These are phyloP conservation scores for Brachyptera putata DNA, from an alignment of 2,888 invertebrate species.

Conservation along the genomic window DNA sequence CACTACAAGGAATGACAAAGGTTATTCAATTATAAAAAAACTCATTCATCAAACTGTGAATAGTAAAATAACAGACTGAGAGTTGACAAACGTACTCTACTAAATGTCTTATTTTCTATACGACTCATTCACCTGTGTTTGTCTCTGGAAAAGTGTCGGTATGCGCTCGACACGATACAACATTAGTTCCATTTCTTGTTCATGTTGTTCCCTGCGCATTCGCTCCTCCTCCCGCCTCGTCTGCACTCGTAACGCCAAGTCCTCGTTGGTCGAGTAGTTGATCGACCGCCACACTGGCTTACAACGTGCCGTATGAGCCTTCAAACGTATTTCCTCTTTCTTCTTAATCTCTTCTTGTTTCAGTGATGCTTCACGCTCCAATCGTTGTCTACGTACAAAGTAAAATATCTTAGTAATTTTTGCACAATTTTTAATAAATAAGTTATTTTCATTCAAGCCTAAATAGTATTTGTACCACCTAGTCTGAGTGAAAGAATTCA, in stretches of 20 bases:
- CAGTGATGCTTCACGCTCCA: constrained; percentile 59
- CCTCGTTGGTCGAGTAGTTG: constrained; percentile 61
- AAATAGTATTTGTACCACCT: too few species aligned
- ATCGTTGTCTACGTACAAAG: constrained; percentile 45
- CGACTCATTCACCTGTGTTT: constrained; percentile 61
- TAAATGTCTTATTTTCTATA: too few species aligned
- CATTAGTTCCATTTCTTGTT: constrained; percentile 69
- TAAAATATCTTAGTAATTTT: too few species aligned
- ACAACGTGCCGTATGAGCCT: constrained; percentile 56
- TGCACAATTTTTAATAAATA: too few species aligned
- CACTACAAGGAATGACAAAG: too few species aligned
- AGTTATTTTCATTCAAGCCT: too few species aligned
- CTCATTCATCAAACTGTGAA: too few species aligned
- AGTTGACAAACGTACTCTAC: too few species aligned
- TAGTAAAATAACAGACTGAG: too few species aligned
- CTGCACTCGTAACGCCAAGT: constrained; percentile 62
- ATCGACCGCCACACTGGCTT: constrained; percentile 69
- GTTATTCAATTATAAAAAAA: too few species aligned
- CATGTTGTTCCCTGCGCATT: constrained; percentile 62
- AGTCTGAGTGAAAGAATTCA: too few species aligned
- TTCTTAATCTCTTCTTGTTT: constrained; percentile 57
- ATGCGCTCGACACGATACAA: constrained; percentile 64
- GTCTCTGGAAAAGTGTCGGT: constrained; percentile 66
- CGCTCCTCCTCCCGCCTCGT: constrained; percentile 64
- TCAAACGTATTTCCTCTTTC: constrained; percentile 54